Conservation (phyloP, 1,140 invertebrate genomes). For the Oppia nitens region DNA sequence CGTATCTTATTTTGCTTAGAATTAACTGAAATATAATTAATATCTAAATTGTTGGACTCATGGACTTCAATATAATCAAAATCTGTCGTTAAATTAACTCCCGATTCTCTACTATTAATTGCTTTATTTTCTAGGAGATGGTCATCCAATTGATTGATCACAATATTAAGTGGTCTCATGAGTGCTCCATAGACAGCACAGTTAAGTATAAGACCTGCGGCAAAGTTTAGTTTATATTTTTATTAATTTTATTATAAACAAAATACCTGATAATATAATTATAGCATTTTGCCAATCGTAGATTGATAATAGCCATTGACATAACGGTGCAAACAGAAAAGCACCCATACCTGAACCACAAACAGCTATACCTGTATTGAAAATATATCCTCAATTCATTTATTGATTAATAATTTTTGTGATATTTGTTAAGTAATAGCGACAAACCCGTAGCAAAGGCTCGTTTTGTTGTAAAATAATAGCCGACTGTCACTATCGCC, state of each 20-base stretch:
- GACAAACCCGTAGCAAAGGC: conserved; percentile 67
- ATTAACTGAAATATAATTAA: too few relatives aligned
- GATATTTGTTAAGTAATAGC: neutral
- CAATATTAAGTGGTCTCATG: conserved; percentile 74
- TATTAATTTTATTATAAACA: too few relatives aligned
- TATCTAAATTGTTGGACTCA: neutral
- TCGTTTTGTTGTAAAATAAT: conserved; percentile 93
- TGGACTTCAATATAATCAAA: neutral
- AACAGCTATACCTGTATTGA: conserved; percentile 57
- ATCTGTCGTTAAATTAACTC: neutral
- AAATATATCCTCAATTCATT: too few relatives aligned
- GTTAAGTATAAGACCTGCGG: conserved; percentile 68
- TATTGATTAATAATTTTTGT: neutral
- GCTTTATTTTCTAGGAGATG: neutral
- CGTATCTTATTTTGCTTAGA: neutral
- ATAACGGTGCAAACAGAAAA: conserved; percentile 79
- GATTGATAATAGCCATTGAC: conserved; percentile 48
- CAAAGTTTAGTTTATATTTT: neutral
- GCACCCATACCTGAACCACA: conserved; percentile 88
- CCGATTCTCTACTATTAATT: neutral
- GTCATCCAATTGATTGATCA: conserved; percentile 20
- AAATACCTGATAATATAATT: conserved; percentile 41
- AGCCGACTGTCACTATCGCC: conserved; percentile 89
- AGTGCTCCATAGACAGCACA: conserved; percentile 80
- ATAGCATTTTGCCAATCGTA: conserved; percentile 79